These are phyloP conservation scores for Synanceia verrucosa DNA, from an alignment of 2,797 vertebrate genomes.

Conservation along the genomic window DNA sequence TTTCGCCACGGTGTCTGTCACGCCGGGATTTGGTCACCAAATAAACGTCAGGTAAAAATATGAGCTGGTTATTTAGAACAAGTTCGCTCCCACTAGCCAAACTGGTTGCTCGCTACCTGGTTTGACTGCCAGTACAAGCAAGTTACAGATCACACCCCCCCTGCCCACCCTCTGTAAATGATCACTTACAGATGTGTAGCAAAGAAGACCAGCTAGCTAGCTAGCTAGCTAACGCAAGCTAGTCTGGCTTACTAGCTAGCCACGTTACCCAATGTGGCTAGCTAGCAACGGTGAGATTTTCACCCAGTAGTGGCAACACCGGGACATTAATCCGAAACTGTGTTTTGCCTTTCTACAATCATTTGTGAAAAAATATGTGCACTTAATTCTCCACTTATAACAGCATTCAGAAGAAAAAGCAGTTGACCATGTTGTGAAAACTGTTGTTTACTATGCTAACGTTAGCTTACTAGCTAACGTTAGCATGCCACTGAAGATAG, in stretches of 20 bases:
- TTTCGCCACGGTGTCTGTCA: conserved; percentile 78
- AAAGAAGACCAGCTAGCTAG: conserved; percentile 65
- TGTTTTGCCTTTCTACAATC: conserved; percentile 9
- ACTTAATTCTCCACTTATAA: conserved; percentile 27
- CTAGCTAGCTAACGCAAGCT: conserved; percentile 78
- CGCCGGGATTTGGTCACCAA: conserved; percentile 83
- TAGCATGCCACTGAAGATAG: conserved; percentile 76
- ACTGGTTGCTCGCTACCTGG: conserved; percentile 51
- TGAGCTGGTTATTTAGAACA: conserved; percentile 29
- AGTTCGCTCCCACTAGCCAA: conserved; percentile 16
- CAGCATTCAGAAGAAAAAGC: conserved; percentile 44
- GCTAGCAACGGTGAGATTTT: conserved; percentile 58
- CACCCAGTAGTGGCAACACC: conserved; percentile 25
- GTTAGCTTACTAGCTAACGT: conserved; percentile 76
- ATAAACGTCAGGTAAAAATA: conserved; percentile 60
- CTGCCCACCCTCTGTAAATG: conserved; percentile 55
- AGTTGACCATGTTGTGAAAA: conserved; percentile 62
- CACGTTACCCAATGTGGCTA: conserved; percentile 75
- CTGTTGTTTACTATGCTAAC: conserved; percentile 78
- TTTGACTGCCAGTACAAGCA: conserved; percentile 53
- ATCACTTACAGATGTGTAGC: conserved; percentile 85
- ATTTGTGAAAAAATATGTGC: conserved; percentile 31
- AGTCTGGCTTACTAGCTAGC: conserved; percentile 66
- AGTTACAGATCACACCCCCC: conserved; percentile 47
- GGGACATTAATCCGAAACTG: conserved; percentile 32